Conservation (phyloP, 1,140 invertebrate genomes). For the Whitmania pigra region DNA sequence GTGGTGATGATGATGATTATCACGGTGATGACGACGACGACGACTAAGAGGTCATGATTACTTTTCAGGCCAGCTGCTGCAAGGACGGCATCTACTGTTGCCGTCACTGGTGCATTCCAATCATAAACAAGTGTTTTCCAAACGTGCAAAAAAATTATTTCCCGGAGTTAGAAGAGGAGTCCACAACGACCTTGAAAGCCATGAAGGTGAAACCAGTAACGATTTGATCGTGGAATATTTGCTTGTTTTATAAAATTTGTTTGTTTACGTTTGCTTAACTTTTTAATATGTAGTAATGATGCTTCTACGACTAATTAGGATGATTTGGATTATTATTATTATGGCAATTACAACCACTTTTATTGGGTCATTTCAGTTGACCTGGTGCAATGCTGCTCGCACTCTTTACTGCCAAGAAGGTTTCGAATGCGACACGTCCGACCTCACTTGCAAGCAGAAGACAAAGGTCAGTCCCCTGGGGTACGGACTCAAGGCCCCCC, state of each 20-base stretch:
- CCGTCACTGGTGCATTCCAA: neutral
- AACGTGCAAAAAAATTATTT: neutral
- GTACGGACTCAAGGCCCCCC: neutral
- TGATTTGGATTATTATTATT: no score
- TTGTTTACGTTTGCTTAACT: no score
- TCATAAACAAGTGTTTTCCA: slow-evolving; percentile 1
- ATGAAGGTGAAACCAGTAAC: neutral
- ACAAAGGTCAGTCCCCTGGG: neutral
- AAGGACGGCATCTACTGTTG: neutral
- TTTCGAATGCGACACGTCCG: neutral
- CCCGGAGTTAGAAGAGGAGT: neutral
- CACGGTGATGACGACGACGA: no score
- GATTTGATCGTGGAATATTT: no score
- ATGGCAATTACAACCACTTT: no score
- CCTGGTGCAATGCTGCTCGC: neutral
- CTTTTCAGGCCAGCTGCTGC: neutral
- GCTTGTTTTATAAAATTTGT: no score
- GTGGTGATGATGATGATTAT: no score
- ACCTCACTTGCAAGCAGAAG: neutral
- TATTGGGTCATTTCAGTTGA: neutral
- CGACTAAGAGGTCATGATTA: no score
- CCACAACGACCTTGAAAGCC: neutral
- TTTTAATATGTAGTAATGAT: no score
- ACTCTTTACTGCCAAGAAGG: neutral
- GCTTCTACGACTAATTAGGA: no score